phyloP scores from a whole-genome alignment of 1,140 invertebrate species.

The Camponotus vicinus region DNA sequence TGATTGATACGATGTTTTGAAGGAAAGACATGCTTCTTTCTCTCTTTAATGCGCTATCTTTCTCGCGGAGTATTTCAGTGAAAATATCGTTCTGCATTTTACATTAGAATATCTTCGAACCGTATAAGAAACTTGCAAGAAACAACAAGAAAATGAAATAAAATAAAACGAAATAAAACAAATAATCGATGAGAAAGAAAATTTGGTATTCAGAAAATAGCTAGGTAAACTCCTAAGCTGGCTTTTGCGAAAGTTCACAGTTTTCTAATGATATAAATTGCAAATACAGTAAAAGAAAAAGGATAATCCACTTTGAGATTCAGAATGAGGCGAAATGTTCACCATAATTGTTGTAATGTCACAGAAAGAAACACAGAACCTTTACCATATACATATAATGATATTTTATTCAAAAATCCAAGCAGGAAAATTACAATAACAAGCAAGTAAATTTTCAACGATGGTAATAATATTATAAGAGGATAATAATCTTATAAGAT shows the following conservation, averaged over 20 bases:
- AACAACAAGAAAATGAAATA: constrained; percentile 30
- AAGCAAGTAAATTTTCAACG: neutral
- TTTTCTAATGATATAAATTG: constrained; percentile 38
- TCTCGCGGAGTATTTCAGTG: constrained; percentile 19
- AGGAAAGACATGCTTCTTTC: neutral
- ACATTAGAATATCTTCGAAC: constrained; percentile 28
- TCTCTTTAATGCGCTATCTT: constrained; percentile 32
- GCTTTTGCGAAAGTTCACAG: neutral
- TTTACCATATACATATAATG: neutral
- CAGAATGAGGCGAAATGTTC: constrained; percentile 28
- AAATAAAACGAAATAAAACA: constrained; percentile 32
- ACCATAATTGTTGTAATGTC: constrained; percentile 4
- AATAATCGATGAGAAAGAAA: constrained; percentile 46
- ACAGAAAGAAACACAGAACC: neutral
- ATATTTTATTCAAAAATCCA: neutral
- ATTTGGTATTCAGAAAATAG: constrained; percentile 58
- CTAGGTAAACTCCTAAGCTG: constrained; percentile 24
- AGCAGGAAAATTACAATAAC: neutral
- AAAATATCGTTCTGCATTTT: constrained; percentile 26
- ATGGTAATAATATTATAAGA: neutral
- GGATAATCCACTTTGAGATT: constrained; percentile 23
- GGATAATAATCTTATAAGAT: no score
- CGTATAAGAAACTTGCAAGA: neutral
- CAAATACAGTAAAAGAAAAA: neutral
- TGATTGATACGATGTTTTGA: constrained; percentile 62